A percentile compares a stretch with the other conserved stretches of the same genome.
phyloP scores from a whole-genome alignment of 2,888 invertebrate genomes.

The Teinopalpus imperialis region DNA sequence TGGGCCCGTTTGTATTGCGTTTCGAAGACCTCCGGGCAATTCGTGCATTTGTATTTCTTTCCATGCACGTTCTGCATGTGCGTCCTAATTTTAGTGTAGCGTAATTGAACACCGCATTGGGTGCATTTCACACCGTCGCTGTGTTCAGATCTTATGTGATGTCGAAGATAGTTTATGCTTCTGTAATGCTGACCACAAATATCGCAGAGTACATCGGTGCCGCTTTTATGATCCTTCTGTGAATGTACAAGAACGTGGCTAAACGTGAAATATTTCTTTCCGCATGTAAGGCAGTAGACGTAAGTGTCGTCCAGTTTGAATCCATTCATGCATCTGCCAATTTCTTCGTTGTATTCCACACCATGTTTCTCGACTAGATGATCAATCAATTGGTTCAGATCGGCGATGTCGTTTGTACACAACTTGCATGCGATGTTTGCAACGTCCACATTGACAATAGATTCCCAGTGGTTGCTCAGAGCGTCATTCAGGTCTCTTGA shows the following conservation, averaged over 20 bases:
- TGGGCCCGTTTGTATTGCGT: slow-evolving; percentile 32
- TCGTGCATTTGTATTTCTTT: slow-evolving; percentile 32
- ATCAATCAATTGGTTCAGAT: slow-evolving; percentile 38
- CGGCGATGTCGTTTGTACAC: slow-evolving; percentile 33
- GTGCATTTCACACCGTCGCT: slow-evolving; percentile 28
- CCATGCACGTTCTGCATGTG: slow-evolving; percentile 35
- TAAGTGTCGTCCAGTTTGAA: slow-evolving; percentile 40
- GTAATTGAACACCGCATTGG: slow-evolving; percentile 28
- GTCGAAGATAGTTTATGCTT: slow-evolving; percentile 32
- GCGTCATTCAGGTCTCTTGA: slow-evolving; percentile 34
- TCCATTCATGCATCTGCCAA: slow-evolving; percentile 34
- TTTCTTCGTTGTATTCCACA: slow-evolving; percentile 35
- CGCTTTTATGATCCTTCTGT: slow-evolving; percentile 37
- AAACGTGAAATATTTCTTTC: slow-evolving; percentile 36
- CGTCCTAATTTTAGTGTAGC: slow-evolving; percentile 27
- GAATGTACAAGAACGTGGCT: slow-evolving; percentile 42
- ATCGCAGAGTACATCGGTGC: slow-evolving; percentile 39
- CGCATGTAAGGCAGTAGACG: slow-evolving; percentile 42
- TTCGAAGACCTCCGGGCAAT: slow-evolving; percentile 32
- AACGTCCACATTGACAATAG: slow-evolving; percentile 41
- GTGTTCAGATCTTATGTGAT: slow-evolving; percentile 38
- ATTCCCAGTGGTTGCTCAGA: slow-evolving; percentile 40
- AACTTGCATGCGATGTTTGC: slow-evolving; percentile 40
- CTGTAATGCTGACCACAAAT: slow-evolving; percentile 43
- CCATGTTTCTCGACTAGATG: slow-evolving; percentile 40